Percentiles rank a stretch among this genome's conserved stretches.
These are phyloP conservation scores for Taurulus bubalis DNA, from an alignment of 2,113 vertebrate genomes.

Conservation along the genomic window DNA sequence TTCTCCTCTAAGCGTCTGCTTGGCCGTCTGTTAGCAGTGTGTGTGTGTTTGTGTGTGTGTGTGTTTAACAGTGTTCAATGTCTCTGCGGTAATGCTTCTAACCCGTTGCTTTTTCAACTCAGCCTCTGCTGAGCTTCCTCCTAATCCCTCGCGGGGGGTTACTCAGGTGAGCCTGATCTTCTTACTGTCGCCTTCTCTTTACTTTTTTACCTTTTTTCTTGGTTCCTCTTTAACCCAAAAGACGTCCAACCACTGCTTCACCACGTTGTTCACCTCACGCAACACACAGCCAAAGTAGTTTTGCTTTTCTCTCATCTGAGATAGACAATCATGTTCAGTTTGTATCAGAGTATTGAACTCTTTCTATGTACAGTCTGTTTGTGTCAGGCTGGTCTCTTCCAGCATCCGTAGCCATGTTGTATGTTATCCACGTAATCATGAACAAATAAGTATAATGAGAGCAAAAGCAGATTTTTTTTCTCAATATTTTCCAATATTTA, in stretches of 20 bases:
- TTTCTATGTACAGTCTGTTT: neutral
- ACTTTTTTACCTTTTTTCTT: neutral
- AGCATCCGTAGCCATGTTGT: neutral
- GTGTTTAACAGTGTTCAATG: slow-evolving; percentile 53
- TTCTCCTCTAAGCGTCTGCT: slow-evolving; percentile 27
- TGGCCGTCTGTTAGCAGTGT: slow-evolving; percentile 8
- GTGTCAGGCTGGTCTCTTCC: neutral
- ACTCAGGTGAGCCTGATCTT: slow-evolving; percentile 86
- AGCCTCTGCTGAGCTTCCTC: slow-evolving; percentile 87
- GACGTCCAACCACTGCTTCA: neutral
- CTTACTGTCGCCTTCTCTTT: neutral
- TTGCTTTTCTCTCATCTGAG: neutral
- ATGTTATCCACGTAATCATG: neutral
- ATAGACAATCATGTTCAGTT: neutral
- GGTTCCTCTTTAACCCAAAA: neutral
- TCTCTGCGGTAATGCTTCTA: slow-evolving; percentile 65
- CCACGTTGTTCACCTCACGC: neutral
- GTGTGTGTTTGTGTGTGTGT: slow-evolving; percentile 13
- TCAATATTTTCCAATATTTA: neutral
- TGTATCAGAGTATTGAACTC: neutral
- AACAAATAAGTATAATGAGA: neutral
- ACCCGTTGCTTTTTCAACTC: slow-evolving; percentile 64
- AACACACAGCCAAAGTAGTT: neutral
- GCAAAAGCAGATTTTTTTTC: neutral
- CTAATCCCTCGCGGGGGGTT: slow-evolving; percentile 85